Evolutionary conservation across 2,888 invertebrate genomes (phyloP), one percentile per base, ranked within the genome.

Genomic region (Protodeltote pygarga): DNA sequence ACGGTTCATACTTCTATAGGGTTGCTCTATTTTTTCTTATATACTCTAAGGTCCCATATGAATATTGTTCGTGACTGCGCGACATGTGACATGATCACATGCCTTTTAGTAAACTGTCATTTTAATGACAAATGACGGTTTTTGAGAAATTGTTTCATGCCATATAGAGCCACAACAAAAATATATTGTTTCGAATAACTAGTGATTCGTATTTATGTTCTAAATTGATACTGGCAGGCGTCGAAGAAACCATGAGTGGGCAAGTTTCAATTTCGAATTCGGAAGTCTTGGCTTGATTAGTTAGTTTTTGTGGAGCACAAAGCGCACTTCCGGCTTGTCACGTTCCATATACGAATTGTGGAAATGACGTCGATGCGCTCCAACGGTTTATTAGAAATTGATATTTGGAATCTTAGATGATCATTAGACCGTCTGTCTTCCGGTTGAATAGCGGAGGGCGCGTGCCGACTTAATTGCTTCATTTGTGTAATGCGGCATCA

Each of bases 371-470:
- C 71, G 81, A 77, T 68, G 72, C 86, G 87, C 86, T 83, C 78
- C 82, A 84, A 78, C 74, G 78, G 77, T 73, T 83, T 80, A 77
- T 79, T 76, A 77, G 89, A 91, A 92, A 92, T 91, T 91, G 91
- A 91, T 91, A 91, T 90, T 88, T 84, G 85, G 85, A 81, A 83
- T 87, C 89, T 89, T 80, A 86, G 86, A 82, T 72, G 81, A 78
- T 81, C 80, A 91, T 90, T 91, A 89, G 83, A 87, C 77, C 87
- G 87, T 82, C 81, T 89, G 90, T 87, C 90, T 86, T 90, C 89
- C 89, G 86, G 87, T 83, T 57, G 62, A 65, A 59, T 63, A 45
- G n/a, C 8, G 10, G 31, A 79, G 83, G 88, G 83, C 87, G 89
- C 89, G 89, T 88, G 88, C 80, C 73, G 70, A 73, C 73, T 69